Percentiles rank a stretch among this genome's conserved stretches.
Conservation (phyloP, 1,140 invertebrate genomes). For the Leptinotarsa undecemlineata region DNA sequence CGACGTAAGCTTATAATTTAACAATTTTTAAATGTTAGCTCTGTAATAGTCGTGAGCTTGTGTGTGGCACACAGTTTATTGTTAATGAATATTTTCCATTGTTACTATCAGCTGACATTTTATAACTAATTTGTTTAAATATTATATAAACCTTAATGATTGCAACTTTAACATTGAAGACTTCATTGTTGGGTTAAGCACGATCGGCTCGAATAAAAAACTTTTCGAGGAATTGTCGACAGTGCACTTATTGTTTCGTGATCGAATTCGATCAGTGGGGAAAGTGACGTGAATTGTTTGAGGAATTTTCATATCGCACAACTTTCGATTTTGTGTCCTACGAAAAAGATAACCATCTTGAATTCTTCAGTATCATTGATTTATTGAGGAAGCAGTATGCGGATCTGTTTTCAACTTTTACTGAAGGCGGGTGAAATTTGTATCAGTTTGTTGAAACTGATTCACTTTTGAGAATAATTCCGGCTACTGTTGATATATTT, state of each 20-base stretch:
- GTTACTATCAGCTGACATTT: constrained; percentile 27
- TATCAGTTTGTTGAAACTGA: too few relatives aligned
- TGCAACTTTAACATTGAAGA: constrained; percentile 21
- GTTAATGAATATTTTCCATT: constrained; percentile 28
- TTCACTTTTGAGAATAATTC: too few relatives aligned
- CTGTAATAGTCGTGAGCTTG: constrained; percentile 19
- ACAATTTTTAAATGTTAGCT: background rate
- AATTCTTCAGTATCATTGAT: too few relatives aligned
- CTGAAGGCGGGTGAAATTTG: too few relatives aligned
- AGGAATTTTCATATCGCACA: constrained; percentile 7
- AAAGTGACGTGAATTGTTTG: constrained; percentile 13
- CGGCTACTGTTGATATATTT: too few relatives aligned
- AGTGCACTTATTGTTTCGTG: constrained; percentile 16
- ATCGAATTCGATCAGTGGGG: background rate
- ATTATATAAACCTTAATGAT: constrained; percentile 23
- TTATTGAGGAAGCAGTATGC: too few relatives aligned
- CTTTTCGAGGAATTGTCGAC: constrained; percentile 14
- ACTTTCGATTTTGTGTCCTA: background rate
- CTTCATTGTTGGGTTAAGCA: constrained; percentile 5
- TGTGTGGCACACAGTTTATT: constrained; percentile 24
- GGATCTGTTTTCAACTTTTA: too few relatives aligned
- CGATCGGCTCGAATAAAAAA: constrained; percentile 16
- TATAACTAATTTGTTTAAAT: constrained; percentile 27
- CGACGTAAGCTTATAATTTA: constrained; percentile 16
- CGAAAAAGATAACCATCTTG: too few relatives aligned